phyloP scores from a whole-genome alignment of 2,797 vertebrate species.

The Acipenser oxyrinchus region DNA sequence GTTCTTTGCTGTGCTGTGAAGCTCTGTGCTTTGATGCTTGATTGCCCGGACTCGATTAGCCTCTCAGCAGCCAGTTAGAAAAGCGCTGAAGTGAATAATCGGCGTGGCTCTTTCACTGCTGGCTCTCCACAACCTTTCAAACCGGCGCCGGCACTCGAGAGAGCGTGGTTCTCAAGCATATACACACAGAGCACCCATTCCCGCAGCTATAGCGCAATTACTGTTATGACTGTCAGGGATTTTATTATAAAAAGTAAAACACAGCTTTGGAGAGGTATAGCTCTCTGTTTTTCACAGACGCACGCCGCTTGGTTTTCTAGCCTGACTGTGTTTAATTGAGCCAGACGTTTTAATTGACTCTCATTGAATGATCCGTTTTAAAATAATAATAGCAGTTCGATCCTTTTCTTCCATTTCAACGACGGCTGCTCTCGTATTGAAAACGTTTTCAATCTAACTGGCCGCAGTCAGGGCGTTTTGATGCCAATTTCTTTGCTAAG shows the following conservation, averaged over 20 bases:
- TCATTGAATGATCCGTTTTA: no score
- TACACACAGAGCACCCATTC: neutral
- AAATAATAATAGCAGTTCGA: no score
- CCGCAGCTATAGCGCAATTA: neutral
- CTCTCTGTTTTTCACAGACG: neutral
- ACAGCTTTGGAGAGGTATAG: neutral
- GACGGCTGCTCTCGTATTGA: neutral
- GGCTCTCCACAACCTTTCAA: neutral
- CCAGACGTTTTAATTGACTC: no score
- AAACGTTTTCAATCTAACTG: neutral
- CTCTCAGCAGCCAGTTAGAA: neutral
- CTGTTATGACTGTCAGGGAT: no score
- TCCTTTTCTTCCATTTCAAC: no score
- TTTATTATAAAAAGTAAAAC: neutral
- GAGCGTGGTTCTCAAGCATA: neutral
- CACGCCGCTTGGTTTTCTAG: neutral
- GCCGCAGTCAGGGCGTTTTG: no score
- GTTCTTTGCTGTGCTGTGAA: neutral
- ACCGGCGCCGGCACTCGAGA: neutral
- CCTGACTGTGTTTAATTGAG: no score
- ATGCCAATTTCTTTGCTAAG: no score
- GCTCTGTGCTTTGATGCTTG: neutral
- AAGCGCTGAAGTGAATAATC: conserved; percentile 1
- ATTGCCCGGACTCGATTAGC: neutral
- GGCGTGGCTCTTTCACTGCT: neutral